Conservation (phyloP, 2,113 vertebrate species). For the Dolichotis patagonum region DNA sequence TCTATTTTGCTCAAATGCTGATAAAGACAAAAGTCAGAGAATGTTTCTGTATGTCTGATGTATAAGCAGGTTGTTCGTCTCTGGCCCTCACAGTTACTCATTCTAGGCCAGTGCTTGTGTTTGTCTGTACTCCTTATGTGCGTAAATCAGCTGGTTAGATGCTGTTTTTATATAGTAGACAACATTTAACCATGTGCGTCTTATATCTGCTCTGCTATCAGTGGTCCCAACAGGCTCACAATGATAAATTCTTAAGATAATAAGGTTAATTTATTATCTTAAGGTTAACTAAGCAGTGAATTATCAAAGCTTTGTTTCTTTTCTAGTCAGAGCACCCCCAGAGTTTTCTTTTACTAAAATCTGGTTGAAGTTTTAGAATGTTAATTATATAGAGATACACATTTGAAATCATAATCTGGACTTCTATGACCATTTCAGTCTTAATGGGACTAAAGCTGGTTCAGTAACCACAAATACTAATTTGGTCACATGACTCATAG, state of each 20-base stretch:
- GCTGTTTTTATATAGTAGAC: not conserved
- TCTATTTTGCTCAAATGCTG: not conserved
- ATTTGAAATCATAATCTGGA: constrained; percentile 10
- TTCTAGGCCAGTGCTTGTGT: not conserved
- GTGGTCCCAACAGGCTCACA: no score
- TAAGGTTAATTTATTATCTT: not conserved
- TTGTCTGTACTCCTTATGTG: not conserved
- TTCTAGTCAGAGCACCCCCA: not conserved
- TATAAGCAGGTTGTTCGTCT: not conserved
- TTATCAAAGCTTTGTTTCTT: not conserved
- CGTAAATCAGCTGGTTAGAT: not conserved
- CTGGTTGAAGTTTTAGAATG: not conserved
- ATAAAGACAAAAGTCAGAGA: not conserved
- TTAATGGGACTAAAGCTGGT: not conserved
- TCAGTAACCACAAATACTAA: not conserved
- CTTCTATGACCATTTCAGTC: not conserved
- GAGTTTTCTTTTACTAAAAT: not conserved
- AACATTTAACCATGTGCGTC: not conserved
- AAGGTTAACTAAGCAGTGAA: not conserved
- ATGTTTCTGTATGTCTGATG: not conserved
- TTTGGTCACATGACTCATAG: not conserved
- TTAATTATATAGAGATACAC: not conserved
- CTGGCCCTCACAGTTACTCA: not conserved
- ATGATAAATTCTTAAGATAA: not conserved
- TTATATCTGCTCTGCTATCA: not conserved